Base-by-base conservation (phyloP, 2,888 invertebrate genomes). In the Eupithecia subumbrata region DNA sequence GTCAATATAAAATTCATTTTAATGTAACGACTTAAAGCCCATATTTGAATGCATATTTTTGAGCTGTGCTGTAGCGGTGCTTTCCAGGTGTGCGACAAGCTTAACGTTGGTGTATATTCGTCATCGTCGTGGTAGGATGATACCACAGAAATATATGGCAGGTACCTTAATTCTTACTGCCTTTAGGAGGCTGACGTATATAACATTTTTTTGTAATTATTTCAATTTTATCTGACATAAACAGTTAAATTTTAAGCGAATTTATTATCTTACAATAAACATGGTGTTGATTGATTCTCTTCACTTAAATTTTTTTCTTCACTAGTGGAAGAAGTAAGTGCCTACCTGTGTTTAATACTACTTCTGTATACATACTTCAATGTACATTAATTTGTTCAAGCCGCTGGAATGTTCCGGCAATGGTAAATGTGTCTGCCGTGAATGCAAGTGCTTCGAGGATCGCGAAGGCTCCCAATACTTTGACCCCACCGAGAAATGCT, bases 381-480 rank as follows among this genome's bases (percentile, higher is more conserved):
- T 7, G 2, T n/a, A n/a, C 18, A 25, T 37, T 9, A 11, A 37
- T 67, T 48, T 69, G 5, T 56, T 43, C 14, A 82, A 90, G 91
- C 1, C 16, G 7, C 79, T 82, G 76, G 84, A 86, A 64, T 95
- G 94, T 75, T 88, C 87, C 3, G 90, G 91, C 66, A 94, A 95
- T 82, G 94, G 94, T 0, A 71, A 83, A 72, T 94, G 93, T 80
- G 86, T 71, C 0, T 92, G 91, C 83, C 87, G 88, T 68, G 82
- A 81, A 1, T 94, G 94, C 83, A 81, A 86, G 25, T 94, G 94
- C 80, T 86, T 82, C 83, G 81, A 82, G 3, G 84, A 89, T 81
- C 79, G 82, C 7, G 84, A 84, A 5, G 93, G 93, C 37, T 91
- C 89, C 5, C 89, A 90, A 75, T 94, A 94, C 85, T 92, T 92